Evolutionary conservation across 2,888 invertebrate genomes (phyloP).

Genomic region (Drosophila crucigera): DNA sequence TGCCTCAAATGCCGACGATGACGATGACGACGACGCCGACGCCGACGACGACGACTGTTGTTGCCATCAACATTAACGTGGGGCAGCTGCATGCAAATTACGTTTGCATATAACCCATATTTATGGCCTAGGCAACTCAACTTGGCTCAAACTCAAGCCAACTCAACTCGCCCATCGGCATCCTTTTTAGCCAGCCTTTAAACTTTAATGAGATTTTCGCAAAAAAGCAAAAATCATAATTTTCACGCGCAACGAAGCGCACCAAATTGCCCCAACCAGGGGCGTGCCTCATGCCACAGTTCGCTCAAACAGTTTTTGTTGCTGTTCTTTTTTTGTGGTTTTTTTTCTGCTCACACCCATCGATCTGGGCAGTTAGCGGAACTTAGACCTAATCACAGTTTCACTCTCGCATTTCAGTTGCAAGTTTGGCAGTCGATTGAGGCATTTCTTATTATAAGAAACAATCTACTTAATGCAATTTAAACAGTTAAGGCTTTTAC

Average conservation of each 20-base stretch:
- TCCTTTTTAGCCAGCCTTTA: constrained; percentile 64
- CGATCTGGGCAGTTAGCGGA: constrained; percentile 13
- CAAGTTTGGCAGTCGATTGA: constrained; percentile 5
- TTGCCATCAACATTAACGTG: background rate
- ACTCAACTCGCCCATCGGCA: constrained; percentile 55
- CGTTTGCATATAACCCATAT: constrained; percentile 59
- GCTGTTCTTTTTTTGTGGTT: background rate
- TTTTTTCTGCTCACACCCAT: background rate
- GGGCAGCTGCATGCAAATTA: constrained; percentile 60
- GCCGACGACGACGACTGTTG: background rate
- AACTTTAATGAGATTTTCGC: constrained; percentile 72
- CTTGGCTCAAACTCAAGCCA: background rate
- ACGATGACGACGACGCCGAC: background rate
- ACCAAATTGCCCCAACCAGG: constrained; percentile 62
- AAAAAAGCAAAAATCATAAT: constrained; percentile 74
- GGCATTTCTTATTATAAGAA: constrained; percentile 2
- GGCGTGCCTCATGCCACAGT: constrained; percentile 74
- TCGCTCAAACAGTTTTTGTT: constrained; percentile 35
- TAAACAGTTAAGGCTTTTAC: background rate
- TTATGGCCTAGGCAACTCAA: constrained; percentile 54
- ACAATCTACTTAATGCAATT: background rate
- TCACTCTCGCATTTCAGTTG: constrained; percentile 12
- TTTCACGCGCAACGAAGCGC: constrained; percentile 79
- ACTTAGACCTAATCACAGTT: constrained; percentile 23
- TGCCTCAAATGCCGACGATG: constrained; percentile 50